phyloP scores from a whole-genome alignment of 2,113 vertebrate genomes.

The Opisthocomus hoazin region DNA sequence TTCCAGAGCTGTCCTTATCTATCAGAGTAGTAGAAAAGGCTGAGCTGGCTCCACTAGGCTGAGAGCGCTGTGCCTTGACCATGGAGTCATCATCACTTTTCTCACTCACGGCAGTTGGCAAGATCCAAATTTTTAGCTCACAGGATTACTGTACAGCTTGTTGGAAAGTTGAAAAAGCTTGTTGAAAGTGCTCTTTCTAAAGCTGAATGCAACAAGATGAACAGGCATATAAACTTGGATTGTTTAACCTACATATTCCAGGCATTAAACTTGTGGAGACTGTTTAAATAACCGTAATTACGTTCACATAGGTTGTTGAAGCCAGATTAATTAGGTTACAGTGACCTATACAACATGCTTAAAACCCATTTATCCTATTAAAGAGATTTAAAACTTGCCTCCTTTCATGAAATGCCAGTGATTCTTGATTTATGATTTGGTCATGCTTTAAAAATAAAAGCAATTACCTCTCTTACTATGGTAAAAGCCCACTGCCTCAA shows the following conservation, averaged over 20 bases:
- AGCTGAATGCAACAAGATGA: background rate
- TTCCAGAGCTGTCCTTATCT: background rate
- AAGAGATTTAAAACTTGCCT: background rate
- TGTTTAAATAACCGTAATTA: background rate
- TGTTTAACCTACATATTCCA: background rate
- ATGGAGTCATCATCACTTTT: background rate
- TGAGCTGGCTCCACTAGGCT: background rate
- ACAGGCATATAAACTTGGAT: background rate
- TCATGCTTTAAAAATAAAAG: conserved; percentile 10
- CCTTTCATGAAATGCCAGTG: background rate
- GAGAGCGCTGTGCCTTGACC: background rate
- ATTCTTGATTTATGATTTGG: conserved; percentile 4
- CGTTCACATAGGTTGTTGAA: background rate
- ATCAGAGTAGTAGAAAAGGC: background rate
- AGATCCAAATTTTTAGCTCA: background rate
- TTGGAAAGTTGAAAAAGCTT: too few relatives aligned
- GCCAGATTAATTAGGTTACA: conserved; percentile 45
- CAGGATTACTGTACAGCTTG: background rate
- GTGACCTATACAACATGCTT: conserved; percentile 26
- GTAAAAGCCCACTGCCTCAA: background rate
- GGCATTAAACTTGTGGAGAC: background rate
- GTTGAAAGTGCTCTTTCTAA: background rate
- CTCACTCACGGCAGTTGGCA: background rate
- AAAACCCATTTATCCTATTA: conserved; percentile 40
- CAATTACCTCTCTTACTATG: background rate